Conservation (phyloP, 2,888 invertebrate genomes). For the Apodemia arnacis region DNA sequence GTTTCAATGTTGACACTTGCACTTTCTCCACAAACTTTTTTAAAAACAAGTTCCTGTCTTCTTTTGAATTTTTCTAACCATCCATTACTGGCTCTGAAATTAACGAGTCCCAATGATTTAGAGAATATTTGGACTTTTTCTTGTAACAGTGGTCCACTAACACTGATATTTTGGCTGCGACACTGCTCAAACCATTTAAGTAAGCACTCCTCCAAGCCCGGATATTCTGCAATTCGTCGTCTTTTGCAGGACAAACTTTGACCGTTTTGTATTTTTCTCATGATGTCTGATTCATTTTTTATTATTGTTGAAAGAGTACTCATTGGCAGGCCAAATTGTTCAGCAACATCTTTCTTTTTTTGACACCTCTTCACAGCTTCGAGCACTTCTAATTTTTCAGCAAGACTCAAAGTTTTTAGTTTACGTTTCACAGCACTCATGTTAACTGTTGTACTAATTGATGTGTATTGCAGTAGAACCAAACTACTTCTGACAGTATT, state of each 20-base stretch:
- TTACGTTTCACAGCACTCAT: slow-evolving; percentile 45
- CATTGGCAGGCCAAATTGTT: slow-evolving; percentile 43
- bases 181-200: slow-evolving; percentile 33
- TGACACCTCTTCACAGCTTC: slow-evolving; percentile 28
- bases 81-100: slow-evolving; percentile 71
- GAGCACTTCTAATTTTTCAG: slow-evolving; percentile 42
- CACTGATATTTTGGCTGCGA: slow-evolving; percentile 3
- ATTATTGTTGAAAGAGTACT: slow-evolving; percentile 53
- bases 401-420: slow-evolving; percentile 35
- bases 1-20: slow-evolving; percentile 52
- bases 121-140: slow-evolving; percentile 52
- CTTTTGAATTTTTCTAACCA: slow-evolving; percentile 78
- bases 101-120: slow-evolving; percentile 44
- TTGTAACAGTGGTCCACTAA: slow-evolving; percentile 42
- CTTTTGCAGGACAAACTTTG: slow-evolving; percentile 33
- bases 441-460: too few species aligned
- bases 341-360: slow-evolving; percentile 18
- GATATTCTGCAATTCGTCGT: slow-evolving; percentile 44
- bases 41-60: slow-evolving; percentile 74
- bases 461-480: background rate
- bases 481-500: slow-evolving; percentile 5
- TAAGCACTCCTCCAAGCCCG: slow-evolving; percentile 36
- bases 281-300: slow-evolving; percentile 42
- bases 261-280: slow-evolving; percentile 25
- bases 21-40: slow-evolving; percentile 79